These are phyloP conservation scores for Cacatua alba DNA, from an alignment of 2,113 vertebrate species.

Conservation along the genomic window DNA sequence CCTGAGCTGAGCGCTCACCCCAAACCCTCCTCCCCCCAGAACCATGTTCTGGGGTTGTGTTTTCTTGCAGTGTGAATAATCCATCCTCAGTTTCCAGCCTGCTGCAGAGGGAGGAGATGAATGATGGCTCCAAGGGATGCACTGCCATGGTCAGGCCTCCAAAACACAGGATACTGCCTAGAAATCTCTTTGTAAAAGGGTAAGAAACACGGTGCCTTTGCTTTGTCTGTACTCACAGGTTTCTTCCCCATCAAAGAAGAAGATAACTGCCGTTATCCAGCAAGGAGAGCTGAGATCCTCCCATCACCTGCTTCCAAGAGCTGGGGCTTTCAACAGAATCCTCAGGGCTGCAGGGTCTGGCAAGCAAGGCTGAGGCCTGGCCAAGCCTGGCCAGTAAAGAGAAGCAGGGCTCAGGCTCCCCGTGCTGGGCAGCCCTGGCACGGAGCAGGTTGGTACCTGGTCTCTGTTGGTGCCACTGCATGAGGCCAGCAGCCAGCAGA, in stretches of 20 bases:
- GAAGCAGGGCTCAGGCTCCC: background rate
- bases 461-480: background rate
- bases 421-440: rapidly evolving
- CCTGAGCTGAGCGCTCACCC: background rate
- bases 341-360: background rate
- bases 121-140: background rate
- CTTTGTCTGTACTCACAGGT: background rate
- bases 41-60: rapidly evolving
- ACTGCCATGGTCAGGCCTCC: background rate
- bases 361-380: background rate
- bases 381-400: background rate
- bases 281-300: background rate
- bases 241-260: background rate
- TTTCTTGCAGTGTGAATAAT: background rate
- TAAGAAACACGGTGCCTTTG: background rate
- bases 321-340: background rate
- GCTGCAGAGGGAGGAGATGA: background rate
- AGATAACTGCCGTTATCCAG: background rate
- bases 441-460: background rate
- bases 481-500: conserved; percentile 46
- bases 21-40: background rate
- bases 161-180: background rate
- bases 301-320: background rate
- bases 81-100: background rate
- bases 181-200: background rate